Base-by-base conservation (phyloP, 2,113 vertebrate genomes). In the Ptilorrhoa leucosticta region DNA sequence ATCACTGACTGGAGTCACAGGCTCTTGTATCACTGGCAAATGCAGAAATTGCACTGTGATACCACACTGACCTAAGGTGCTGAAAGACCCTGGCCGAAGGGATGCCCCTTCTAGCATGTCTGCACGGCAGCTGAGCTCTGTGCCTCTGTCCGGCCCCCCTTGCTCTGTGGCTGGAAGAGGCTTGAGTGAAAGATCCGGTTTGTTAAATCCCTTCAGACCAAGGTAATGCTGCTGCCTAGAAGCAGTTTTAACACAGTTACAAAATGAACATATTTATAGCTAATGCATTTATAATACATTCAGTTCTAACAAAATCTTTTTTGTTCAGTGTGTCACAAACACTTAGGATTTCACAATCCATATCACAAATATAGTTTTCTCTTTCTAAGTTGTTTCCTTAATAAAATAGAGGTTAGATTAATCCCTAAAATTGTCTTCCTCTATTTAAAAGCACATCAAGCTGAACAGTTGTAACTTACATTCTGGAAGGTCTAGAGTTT, bases 21-120 rank as follows among this genome's bases (percentile, higher is more conserved):
- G 4, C 37, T 58, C 21, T 93, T 80, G 9, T 20, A 10, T 26
- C n/a, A 13, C 40, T 72, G 82, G 19, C 18, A 54, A 11, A 33
- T 15, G 35, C 47, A 79, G 51, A 48, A 93, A 35, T 4, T 5
- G 8, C 24, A 16, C 35, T 82, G 44, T 2, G 13, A 7, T 39
- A 56, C 37, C 31, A 39, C 20, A 9, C 6, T 33, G 70, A 78
- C 19, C n/a, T 28, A 6, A 10, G n/a, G 28, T 16, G 24, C 48
- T 60, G 33, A 66, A 61, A 65, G 56, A 40, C 18, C 24, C 26
- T 13, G 16, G 40, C 35, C 5, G 2, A 79, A 68, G 21, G 10
- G 28, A 40, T 23, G 15, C 1, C 26, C 45, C 23, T 71, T 75
- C 39, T 13, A 7, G 12, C 13, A 15, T 0, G 0, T 13, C 30